phyloP scores from a whole-genome alignment of 2,888 invertebrate genomes.

The Acrocera orbiculus region DNA sequence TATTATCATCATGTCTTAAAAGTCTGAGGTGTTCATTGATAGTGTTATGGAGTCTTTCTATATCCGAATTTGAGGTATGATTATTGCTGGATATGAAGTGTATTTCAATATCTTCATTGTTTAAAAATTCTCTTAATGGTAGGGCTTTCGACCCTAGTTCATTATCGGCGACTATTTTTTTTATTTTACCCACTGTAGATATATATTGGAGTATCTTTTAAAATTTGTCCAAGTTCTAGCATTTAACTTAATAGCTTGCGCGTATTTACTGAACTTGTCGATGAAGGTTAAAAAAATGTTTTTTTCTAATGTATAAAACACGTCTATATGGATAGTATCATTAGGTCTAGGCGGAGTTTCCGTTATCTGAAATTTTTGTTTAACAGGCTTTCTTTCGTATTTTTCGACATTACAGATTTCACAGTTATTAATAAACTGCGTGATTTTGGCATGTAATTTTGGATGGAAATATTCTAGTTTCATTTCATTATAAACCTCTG shows the following conservation, averaged over 20 bases:
- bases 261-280: slow-evolving; percentile 15
- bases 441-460: slow-evolving; percentile 5
- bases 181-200: no score
- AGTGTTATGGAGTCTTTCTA: slow-evolving; percentile 1
- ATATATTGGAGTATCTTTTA: slow-evolving; percentile 9
- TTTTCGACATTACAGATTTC: slow-evolving; percentile 8
- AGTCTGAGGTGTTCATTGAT: neutral
- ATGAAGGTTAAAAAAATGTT: slow-evolving; percentile 13
- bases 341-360: slow-evolving; percentile 14
- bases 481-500: slow-evolving; percentile 9
- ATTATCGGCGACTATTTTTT: slow-evolving; percentile 11
- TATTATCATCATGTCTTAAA: neutral
- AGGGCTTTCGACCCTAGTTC: slow-evolving; percentile 13
- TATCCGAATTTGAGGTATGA: slow-evolving; percentile 1
- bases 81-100: slow-evolving; percentile 1
- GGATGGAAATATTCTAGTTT: slow-evolving; percentile 11
- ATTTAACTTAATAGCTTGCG: slow-evolving; percentile 11
- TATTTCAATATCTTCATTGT: neutral
- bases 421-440: neutral
- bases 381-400: slow-evolving; percentile 12
- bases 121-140: slow-evolving; percentile 1
- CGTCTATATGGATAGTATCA: slow-evolving; percentile 15
- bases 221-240: slow-evolving; percentile 8
- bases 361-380: slow-evolving; percentile 1
- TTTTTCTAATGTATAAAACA: slow-evolving; percentile 12